phyloP scores from a whole-genome alignment of 2,797 vertebrate species.

The Tapera naevia region DNA sequence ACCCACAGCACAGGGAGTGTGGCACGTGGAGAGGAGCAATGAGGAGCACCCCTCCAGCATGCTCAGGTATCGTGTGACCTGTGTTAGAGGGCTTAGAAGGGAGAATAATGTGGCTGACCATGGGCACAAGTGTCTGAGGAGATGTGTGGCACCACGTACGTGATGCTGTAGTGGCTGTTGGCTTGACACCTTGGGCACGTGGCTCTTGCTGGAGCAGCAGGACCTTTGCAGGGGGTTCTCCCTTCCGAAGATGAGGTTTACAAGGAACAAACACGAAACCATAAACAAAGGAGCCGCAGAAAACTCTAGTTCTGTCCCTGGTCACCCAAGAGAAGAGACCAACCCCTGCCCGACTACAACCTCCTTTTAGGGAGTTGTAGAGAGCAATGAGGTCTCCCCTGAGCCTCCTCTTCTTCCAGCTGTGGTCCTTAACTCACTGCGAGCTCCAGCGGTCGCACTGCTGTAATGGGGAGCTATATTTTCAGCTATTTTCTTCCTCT shows the following conservation, averaged over 20 bases:
- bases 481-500: not conserved
- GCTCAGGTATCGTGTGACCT: not conserved
- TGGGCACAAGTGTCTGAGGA: not conserved
- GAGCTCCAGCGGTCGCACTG: not conserved
- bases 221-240: not conserved
- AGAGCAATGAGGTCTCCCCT: too few species aligned
- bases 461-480: not conserved
- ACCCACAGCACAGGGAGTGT: not conserved
- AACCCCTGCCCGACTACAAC: too few species aligned
- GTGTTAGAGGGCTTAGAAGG: not conserved
- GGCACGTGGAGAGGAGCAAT: too few species aligned
- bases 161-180: not conserved
- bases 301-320: too few species aligned
- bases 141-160: not conserved
- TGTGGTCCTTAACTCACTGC: not conserved
- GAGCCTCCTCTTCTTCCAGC: too few species aligned
- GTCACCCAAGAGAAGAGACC: too few species aligned
- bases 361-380: too few species aligned
- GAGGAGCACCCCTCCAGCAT: not conserved
- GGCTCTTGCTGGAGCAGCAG: not conserved
- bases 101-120: not conserved
- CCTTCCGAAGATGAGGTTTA: not conserved
- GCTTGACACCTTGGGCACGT: not conserved
- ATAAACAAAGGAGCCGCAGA: not conserved
- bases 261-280: not conserved